A percentile compares a stretch with the other conserved stretches of the same genome.
phyloP scores from a whole-genome alignment of 2,888 invertebrate genomes.

The Lymantria dispar region DNA sequence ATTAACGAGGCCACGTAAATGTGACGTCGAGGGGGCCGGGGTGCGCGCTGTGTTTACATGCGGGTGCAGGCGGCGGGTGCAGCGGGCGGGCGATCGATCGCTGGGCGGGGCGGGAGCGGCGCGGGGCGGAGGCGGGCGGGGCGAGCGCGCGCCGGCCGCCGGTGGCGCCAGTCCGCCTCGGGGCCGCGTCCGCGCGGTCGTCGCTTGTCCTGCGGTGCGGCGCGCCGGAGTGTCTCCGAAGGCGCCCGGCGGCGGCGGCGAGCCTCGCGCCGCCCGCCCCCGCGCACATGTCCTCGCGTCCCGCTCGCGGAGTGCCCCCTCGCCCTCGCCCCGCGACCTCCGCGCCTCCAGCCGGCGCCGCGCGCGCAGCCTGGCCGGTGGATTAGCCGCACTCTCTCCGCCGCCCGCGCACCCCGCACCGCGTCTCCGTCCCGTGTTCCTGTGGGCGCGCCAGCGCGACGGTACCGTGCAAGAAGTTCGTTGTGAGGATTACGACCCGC shows the following conservation, averaged over 20 bases:
- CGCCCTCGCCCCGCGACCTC: conserved; percentile 45
- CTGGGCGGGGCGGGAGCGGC: conserved; percentile 60
- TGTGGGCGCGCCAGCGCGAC: conserved; percentile 92
- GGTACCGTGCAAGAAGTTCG: conserved; percentile 91
- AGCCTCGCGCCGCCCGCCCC: conserved; percentile 76
- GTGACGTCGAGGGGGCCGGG: conserved; percentile 70
- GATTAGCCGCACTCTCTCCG: conserved; percentile 64
- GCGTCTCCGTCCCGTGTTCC: conserved; percentile 91
- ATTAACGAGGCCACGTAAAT: conserved; percentile 70
- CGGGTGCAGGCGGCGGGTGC: conserved; percentile 81
- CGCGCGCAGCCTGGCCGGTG: conserved; percentile 64
- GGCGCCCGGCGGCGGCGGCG: conserved; percentile 77
- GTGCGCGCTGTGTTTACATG: conserved; percentile 81
- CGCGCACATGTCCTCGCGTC: conserved; percentile 77
- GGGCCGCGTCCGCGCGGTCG: conserved; percentile 79
- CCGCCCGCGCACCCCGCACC: conserved; percentile 77
- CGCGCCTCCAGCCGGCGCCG: conserved; percentile 72
- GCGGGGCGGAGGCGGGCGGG: conserved; percentile 54
- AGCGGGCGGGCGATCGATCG: conserved; percentile 71
- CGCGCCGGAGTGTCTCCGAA: conserved; percentile 75
- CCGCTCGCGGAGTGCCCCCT: conserved; percentile 55
- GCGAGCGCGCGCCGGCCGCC: conserved; percentile 57
- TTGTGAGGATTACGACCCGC: conserved; percentile 93
- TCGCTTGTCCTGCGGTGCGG: conserved; percentile 71
- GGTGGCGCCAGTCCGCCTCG: conserved; percentile 72